Base-by-base conservation (phyloP, 23 tunicate species). In the Botrylloides violaceus region DNA sequence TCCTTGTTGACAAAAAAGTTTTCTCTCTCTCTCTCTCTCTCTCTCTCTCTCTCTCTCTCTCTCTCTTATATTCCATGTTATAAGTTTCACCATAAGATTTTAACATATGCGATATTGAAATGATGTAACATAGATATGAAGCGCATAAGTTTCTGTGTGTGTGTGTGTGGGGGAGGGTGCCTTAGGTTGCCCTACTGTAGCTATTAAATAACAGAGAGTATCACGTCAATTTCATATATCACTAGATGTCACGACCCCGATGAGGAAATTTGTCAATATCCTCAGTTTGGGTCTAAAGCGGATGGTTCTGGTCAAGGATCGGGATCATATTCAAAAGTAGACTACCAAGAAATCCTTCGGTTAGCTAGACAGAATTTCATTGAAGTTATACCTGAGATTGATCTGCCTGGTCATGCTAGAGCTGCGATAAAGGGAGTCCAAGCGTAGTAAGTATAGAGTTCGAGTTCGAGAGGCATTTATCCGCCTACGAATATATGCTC, bases 231-330 rank as follows among this genome's bases (percentile, higher is more conserved):
- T 43, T 7, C 9, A 7, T 43, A 9, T 15, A 9, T 7, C 15
- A 7, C 53, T 33, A 71, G 83, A 24, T 72, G 78, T 71, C 65
- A 47, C 55, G 79, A 62, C 24, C 58, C 61, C 77, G 76, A 65
- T 66, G 75, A 35, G 36, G 49, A 55, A 57, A 29, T 27, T 5
- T 76, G 93, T 65, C 57, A 84, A 15, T 70, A 70, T 64, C 98
- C 98, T 4, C 98, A 92, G 64, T 66, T 84, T 0, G 98, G 98
- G 9, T 92, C 98, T n/a, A 88, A 87, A 15, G 83, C 98, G 4
- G 56, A 68, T 22, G 58, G 56, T 20, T 24, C 6, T 12, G 74
- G 29, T 37, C 56, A 79, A 28, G 95, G 95, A 2, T 57, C 64
- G 34, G 88, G 84, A 29, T 88, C 64, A 64, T 88, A 81, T 59